Evolutionary conservation across 1,140 invertebrate genomes (phyloP).

Genomic region (Ceratina australensis): DNA sequence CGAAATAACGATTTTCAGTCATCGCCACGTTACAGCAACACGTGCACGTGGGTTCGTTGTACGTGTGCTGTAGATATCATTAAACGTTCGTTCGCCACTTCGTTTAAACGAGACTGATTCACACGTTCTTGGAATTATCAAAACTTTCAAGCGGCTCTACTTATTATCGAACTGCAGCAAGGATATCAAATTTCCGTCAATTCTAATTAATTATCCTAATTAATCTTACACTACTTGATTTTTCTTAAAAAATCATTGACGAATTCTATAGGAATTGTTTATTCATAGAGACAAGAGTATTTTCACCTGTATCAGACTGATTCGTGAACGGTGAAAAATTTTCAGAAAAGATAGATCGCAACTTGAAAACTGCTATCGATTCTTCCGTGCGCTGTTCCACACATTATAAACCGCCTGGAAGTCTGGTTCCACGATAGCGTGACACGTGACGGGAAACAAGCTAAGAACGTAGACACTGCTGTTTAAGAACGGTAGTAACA

Average conservation of each 20-base stretch:
- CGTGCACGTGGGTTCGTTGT: slow-evolving; percentile 63
- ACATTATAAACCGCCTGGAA: slow-evolving; percentile 51
- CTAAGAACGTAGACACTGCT: slow-evolving; percentile 67
- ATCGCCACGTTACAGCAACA: slow-evolving; percentile 59
- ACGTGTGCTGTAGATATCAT: slow-evolving; percentile 41
- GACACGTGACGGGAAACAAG: slow-evolving; percentile 70
- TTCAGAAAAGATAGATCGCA: slow-evolving; percentile 22
- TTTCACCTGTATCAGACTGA: not conserved
- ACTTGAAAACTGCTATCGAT: slow-evolving; percentile 45
- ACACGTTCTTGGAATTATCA: slow-evolving; percentile 14
- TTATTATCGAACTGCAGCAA: not conserved
- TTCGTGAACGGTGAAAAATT: not conserved
- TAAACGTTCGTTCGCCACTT: slow-evolving; percentile 44
- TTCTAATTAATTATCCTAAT: not conserved
- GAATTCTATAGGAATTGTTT: not conserved
- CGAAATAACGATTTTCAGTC: slow-evolving; percentile 74
- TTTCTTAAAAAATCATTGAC: not conserved
- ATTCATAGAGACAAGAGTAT: too few species aligned
- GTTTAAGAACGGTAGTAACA: slow-evolving; percentile 42
- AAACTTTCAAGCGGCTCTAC: not conserved
- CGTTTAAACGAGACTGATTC: slow-evolving; percentile 16
- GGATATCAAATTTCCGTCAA: not conserved
- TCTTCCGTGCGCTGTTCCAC: slow-evolving; percentile 22
- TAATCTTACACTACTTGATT: not conserved
- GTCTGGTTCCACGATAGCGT: slow-evolving; percentile 65